These are phyloP conservation scores for Diorhabda sublineata DNA, from an alignment of 1,140 invertebrate genomes.

Conservation along the genomic window DNA sequence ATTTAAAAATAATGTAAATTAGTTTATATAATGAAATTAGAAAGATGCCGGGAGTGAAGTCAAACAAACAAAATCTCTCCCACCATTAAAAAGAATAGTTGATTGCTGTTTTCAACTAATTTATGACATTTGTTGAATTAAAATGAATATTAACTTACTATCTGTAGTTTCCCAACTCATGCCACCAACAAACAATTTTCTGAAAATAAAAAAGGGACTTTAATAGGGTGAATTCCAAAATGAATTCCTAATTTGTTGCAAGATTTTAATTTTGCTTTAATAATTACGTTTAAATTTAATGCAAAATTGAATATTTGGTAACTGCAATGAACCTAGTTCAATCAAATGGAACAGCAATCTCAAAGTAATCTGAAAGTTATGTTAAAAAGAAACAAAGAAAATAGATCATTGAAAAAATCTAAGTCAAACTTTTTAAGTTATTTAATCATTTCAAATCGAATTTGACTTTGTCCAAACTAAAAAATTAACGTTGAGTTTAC, in stretches of 20 bases:
- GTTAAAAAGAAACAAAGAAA: constrained; percentile 19
- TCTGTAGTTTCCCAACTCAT: constrained; percentile 96
- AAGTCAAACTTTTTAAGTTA: constrained; percentile 12
- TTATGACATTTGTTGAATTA: constrained; percentile 19
- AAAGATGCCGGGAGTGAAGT: too few relatives aligned
- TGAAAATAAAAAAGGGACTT: constrained; percentile 60
- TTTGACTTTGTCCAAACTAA: constrained; percentile 52
- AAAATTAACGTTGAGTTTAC: constrained; percentile 36
- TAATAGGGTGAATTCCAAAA: constrained; percentile 26
- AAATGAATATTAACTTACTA: constrained; percentile 67
- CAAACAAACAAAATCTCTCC: background rate
- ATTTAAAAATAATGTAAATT: too few relatives aligned
- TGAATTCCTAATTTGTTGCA: constrained; percentile 30
- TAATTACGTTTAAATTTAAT: constrained; percentile 20
- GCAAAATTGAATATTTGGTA: too few relatives aligned
- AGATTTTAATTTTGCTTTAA: constrained; percentile 14
- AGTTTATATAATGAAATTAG: too few relatives aligned
- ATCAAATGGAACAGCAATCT: constrained; percentile 46
- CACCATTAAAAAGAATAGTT: constrained; percentile 17
- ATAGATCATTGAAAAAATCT: constrained; percentile 18
- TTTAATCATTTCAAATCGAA: background rate
- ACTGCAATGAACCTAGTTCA: constrained; percentile 19
- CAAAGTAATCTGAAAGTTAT: constrained; percentile 44
- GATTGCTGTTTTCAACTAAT: background rate
- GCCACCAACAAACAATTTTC: constrained; percentile 97